Percentiles rank a stretch among this genome's conserved stretches.
Evolutionary conservation across 2,113 vertebrate genomes (phyloP).

Genomic region (Hystrix brachyura): DNA sequence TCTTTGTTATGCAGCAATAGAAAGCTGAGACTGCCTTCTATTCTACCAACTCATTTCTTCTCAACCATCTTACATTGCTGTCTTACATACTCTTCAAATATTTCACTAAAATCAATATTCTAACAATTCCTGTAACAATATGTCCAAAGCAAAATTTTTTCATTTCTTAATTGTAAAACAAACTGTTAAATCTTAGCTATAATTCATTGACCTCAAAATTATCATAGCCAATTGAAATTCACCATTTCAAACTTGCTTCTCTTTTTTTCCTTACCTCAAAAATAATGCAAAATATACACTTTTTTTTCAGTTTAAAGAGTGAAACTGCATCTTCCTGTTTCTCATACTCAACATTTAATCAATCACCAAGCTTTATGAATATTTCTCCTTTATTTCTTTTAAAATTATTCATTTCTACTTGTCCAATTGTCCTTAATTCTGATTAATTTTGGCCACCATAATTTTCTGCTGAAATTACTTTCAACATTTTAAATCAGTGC

Average conservation of each 20-base stretch:
- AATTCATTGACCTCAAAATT: not conserved
- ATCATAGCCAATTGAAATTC: not conserved
- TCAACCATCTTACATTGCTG: not conserved
- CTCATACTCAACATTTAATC: not conserved
- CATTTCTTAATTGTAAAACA: not conserved
- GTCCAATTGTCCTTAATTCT: not conserved
- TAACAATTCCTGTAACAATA: not conserved
- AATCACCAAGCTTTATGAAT: not conserved
- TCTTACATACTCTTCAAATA: not conserved
- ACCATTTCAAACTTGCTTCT: not conserved
- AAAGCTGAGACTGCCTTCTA: not conserved
- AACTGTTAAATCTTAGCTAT: not conserved
- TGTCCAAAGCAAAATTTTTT: not conserved
- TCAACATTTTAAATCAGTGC: not conserved
- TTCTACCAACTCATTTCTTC: not conserved
- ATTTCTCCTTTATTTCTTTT: not conserved
- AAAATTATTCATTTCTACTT: not conserved
- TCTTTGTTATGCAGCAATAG: not conserved
- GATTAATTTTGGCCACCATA: not conserved
- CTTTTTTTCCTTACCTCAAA: not conserved
- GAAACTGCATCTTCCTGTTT: not conserved
- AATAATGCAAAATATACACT: not conserved
- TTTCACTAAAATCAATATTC: not conserved
- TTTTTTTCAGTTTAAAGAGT: not conserved
- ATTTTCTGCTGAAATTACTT: not conserved